A percentile compares a stretch with the other conserved stretches of the same genome.
phyloP scores from a whole-genome alignment of 2,888 invertebrate species.

The Cataglyphis cursor region DNA sequence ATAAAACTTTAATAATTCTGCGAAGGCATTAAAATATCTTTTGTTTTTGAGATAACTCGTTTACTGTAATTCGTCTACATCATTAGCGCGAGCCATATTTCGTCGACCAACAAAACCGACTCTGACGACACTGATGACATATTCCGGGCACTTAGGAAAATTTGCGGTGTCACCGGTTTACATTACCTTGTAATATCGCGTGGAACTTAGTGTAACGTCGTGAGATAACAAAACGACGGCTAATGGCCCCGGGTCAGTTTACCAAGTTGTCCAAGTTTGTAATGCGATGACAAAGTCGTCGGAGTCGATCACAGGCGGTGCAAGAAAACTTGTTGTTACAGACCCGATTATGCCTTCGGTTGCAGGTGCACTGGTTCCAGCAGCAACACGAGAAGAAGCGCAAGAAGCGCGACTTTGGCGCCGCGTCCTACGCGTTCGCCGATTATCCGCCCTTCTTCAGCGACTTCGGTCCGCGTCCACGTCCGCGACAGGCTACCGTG shows the following conservation, averaged over 20 bases:
- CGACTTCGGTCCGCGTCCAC: slow-evolving; percentile 86
- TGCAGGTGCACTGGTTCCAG: slow-evolving; percentile 97
- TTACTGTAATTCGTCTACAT: not conserved
- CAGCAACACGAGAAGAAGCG: slow-evolving; percentile 97
- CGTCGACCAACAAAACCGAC: not conserved
- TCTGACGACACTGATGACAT: slow-evolving; percentile 18
- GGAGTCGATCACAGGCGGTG: slow-evolving; percentile 22
- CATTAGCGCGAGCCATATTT: not conserved
- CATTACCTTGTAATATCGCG: slow-evolving; percentile 8
- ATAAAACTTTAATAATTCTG: not conserved
- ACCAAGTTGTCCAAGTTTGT: slow-evolving; percentile 40
- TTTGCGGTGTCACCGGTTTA: slow-evolving; percentile 16
- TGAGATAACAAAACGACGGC: slow-evolving; percentile 47
- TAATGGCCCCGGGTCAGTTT: slow-evolving; percentile 31
- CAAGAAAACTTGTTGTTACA: slow-evolving; percentile 22
- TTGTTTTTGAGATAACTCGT: not conserved
- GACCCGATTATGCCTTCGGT: slow-evolving; percentile 31
- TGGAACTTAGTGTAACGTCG: slow-evolving; percentile 24
- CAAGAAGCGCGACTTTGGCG: slow-evolving; percentile 94
- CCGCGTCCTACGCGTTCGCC: slow-evolving; percentile 87
- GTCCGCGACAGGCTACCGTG: slow-evolving; percentile 86
- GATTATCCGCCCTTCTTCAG: slow-evolving; percentile 84
- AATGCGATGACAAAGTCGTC: slow-evolving; percentile 27
- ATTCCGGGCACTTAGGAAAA: slow-evolving; percentile 32
- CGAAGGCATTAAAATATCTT: not conserved